These are phyloP conservation scores for Gopherus evgoodei DNA, from an alignment of 2,113 vertebrate genomes.

Conservation along the genomic window DNA sequence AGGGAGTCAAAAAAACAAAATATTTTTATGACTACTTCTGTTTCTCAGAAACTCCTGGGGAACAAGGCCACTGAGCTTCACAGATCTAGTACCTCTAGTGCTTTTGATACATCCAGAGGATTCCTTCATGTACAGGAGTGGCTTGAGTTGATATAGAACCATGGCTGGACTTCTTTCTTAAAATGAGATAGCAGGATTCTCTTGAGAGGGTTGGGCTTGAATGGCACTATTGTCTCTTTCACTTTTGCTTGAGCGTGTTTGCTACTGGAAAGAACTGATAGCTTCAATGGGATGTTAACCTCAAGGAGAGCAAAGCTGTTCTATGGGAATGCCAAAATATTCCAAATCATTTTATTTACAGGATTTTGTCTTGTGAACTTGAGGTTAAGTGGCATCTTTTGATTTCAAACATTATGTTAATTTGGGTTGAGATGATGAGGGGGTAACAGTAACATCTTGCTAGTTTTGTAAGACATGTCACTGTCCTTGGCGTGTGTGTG, in stretches of 20 bases:
- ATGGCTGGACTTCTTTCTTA: background rate
- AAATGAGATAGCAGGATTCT: background rate
- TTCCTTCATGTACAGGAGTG: background rate
- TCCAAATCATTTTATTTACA: background rate
- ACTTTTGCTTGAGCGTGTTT: background rate
- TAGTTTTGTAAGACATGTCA: background rate
- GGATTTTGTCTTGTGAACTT: background rate
- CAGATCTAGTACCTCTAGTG: background rate
- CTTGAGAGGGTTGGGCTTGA: background rate
- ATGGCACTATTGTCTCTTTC: background rate
- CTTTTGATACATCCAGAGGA: background rate
- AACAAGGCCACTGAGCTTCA: background rate
- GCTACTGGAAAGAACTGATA: background rate
- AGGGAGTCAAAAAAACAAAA: rapidly evolving
- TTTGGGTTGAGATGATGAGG: background rate
- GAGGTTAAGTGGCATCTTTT: background rate
- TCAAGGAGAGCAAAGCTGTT: background rate
- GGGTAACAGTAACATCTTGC: background rate
- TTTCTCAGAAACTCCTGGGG: background rate
- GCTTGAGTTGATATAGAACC: background rate
- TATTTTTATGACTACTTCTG: background rate
- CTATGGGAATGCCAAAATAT: background rate
- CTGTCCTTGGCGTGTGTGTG: background rate
- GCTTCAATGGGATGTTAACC: background rate
- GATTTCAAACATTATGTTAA: background rate